Base-by-base conservation (phyloP, 2,113 vertebrate species). In the Tricholaema leucomelas region DNA sequence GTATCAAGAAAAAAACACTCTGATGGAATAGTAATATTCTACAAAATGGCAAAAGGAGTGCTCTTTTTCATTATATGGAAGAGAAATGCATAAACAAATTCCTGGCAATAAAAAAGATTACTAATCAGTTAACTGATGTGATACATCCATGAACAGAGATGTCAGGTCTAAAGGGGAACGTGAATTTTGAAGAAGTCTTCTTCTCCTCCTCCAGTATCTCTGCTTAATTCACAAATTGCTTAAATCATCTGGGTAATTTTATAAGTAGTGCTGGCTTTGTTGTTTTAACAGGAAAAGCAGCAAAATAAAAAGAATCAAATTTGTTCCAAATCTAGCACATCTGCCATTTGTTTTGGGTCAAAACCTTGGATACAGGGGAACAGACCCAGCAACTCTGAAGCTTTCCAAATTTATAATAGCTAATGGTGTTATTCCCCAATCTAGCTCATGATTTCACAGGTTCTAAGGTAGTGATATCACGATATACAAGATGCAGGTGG, bases 241-340 rank as follows among this genome's bases (percentile, higher is more conserved):
- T 81, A 76, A 80, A 83, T 40, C 72, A 64, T 64, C 58, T 46
- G 19, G 18, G 40, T 59, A 77, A 63, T 87, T 85, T 55, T 80
- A 77, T 38, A 58, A 89, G 66, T 0, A 0, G 16, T 8, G 30
- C 27, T 76, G 6, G 2, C 25, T 85, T 89, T 74, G 30, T 73
- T 54, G 72, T 64, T 92, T 90, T 78, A 85, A 77, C 52, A 10
- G n/a, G 15, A 76, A 87, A 5, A 81, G 42, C 24, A 64, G n/a
- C 25, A 66, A 87, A 76, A 74, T 5, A 9, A 20, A 12, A 21
- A 69, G 69, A 85, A 80, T 77, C 52, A 82, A 66, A 59, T 77
- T 86, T 86, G 20, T 74, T 92, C 42, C 61, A 81, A 92, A 65
- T 28, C 78, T 23, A 86, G 50, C 61, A 74, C 74, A 88, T 84